phyloP scores from a whole-genome alignment of 2,888 invertebrate species.

The Loripinus fragilis region DNA sequence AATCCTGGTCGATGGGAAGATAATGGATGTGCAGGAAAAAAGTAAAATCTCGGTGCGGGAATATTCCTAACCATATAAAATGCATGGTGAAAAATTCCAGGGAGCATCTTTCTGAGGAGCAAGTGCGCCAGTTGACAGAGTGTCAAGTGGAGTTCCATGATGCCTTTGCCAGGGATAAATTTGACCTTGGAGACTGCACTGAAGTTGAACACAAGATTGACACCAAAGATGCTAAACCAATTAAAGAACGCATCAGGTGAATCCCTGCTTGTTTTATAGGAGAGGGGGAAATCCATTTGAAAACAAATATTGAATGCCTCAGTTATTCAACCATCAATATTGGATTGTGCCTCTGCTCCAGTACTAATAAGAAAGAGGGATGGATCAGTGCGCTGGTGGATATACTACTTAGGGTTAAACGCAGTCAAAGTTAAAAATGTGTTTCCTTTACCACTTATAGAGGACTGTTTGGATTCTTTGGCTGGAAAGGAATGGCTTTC shows the following conservation, averaged over 20 bases:
- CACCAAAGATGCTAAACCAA: constrained; percentile 32
- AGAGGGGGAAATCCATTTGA: constrained; percentile 47
- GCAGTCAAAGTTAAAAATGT: too few species aligned
- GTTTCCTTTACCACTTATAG: neutral
- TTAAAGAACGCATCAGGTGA: constrained; percentile 45
- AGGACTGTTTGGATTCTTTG: too few species aligned
- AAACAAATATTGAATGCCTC: constrained; percentile 42
- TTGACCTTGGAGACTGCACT: constrained; percentile 41
- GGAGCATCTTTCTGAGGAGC: neutral
- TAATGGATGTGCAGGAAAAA: too few species aligned
- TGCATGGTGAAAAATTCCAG: neutral
- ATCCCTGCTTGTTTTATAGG: constrained; percentile 42
- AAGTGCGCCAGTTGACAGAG: neutral
- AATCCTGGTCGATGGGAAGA: too few species aligned
- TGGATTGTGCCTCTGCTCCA: neutral
- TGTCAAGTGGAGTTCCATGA: constrained; percentile 29
- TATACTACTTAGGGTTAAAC: too few species aligned
- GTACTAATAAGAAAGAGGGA: neutral
- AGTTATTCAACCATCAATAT: constrained; percentile 41
- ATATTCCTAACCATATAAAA: neutral
- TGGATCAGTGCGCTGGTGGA: neutral
- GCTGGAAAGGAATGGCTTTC: too few species aligned
- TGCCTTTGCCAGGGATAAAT: constrained; percentile 45
- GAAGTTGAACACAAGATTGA: constrained; percentile 49
- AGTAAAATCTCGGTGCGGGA: too few species aligned